Evolutionary conservation across 2,888 invertebrate genomes (phyloP), one percentile per base, ranked within the genome.

Genomic region (Agonopterix subpropinquella): DNA sequence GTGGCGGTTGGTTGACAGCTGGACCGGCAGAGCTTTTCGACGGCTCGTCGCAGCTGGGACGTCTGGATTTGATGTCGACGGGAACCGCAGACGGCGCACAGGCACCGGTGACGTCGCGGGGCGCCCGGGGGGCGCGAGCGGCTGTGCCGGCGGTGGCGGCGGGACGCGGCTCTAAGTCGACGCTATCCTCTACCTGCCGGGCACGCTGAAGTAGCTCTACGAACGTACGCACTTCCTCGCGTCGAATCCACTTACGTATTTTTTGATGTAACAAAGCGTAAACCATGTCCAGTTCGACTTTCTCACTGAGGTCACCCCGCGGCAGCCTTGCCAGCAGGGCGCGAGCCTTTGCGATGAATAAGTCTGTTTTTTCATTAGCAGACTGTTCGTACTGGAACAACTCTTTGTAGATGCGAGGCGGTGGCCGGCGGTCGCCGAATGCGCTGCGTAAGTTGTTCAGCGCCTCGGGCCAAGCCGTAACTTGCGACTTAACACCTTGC

Each of bases 231-330:
- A 43, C 4, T 2, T 36, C 42, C n/a, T 47, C 43, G 4, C 43
- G 9, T n/a, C 37, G 36, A 8, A 47, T 41, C 11, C n/a, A 8
- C 11, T 35, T 37, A 2, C 48, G 44, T 2, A 48, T 41, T 1
- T 41, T 11, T 13, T 10, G 10, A 8, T 48, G 13, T 10, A 48
- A 8, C 5, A 44, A n/a, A 8, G 41, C 44, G 41, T 48, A 48
- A 0, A 44, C 11, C 44, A 48, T 48, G 36, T 48, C 48, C 10
- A 48, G 9, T 15, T 48, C 15, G 1, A 44, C 47, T 18, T 43
- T 44, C 9, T 18, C 39, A 10, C 11, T 7, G 4, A 44, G 41
- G n/a, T 41, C 44, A 4, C 35, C 13, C 3, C 7, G 2, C 7
- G 48, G 48, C 9, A 48, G 41, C 10, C 8, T 7, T 1, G 41